Percentiles rank a stretch among this genome's conserved stretches.
Evolutionary conservation across 2,888 invertebrate genomes (phyloP).

Genomic region (Desoria tigrina): DNA sequence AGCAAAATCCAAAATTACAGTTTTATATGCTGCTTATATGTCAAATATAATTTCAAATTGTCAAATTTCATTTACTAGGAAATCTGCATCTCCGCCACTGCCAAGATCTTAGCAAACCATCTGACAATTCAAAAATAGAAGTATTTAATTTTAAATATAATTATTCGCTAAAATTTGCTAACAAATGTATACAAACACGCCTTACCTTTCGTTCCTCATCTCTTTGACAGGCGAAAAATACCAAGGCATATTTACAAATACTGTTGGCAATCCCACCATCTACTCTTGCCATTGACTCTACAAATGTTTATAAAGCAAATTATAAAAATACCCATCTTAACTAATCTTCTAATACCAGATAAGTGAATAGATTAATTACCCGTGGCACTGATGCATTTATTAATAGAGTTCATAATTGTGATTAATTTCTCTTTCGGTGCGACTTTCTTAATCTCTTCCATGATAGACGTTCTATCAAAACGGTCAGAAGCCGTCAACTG

Average conservation of each 20-base stretch:
- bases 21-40: no score
- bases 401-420: neutral
- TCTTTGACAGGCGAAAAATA: slow-evolving; percentile 14
- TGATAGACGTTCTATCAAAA: neutral
- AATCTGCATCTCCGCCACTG: no score
- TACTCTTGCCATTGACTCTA: slow-evolving; percentile 10
- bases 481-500: neutral
- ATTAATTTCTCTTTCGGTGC: neutral
- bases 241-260: slow-evolving; percentile 7
- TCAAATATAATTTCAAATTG: no score
- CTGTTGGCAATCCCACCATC: slow-evolving; percentile 13
- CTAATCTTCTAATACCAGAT: no score
- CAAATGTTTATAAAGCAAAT: slow-evolving; percentile 1
- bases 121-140: no score
- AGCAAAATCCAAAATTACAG: no score
- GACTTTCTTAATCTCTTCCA: neutral
- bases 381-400: neutral
- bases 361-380: no score
- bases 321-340: neutral
- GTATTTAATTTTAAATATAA: no score
- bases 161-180: no score
- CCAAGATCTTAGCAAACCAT: no score
- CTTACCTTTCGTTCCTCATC: slow-evolving; percentile 10
- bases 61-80: no score
- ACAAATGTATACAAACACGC: no score